Base-by-base conservation (phyloP, 2,113 vertebrate species). In the Himantopus leucocephalus region DNA sequence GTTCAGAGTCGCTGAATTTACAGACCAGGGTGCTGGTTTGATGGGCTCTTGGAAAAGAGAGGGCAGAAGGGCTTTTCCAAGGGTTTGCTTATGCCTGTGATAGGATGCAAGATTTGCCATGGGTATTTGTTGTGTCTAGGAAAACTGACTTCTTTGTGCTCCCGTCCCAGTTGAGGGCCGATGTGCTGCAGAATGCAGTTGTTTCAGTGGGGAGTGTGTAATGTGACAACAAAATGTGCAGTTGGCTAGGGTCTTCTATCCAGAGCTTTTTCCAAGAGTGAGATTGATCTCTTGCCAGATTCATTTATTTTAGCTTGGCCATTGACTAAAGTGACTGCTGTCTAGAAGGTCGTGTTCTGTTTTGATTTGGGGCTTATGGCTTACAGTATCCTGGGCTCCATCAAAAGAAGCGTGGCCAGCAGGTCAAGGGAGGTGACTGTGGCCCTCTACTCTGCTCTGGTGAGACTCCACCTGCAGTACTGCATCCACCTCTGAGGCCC, bases 41-140 rank as follows among this genome's bases (percentile, higher is more conserved):
- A 50, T 47, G 15, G 22, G 10, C 29, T 64, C 50, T 18, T 6
- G 4, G 53, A 43, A 77, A 78, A 37, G 22, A 47, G 29, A 32
- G 14, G 15, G 10, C 12, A 13, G 30, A 8, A 45, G 23, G 8
- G 26, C 24, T 56, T 66, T 52, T 39, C 48, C 0, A 0, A 10
- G 45, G 15, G 27, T 62, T 77, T 55, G 26, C 52, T 66, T 53
- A 10, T 32, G 11, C 30, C 15, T 43, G 52, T 39, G 30, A 17
- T 27, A 30, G n/a, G 30, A 41, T 43, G 58, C 14, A 55, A 29
- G 30, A 37, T 34, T 34, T 66, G 22, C 27, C 14, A 43, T 21
- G 37, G 72, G 29, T 66, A 45, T 64, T 32, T 0, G 1, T 23
- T 27, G 3, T 2, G 1, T 47, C 37, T 83, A 27, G 58, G 34